A percentile compares a stretch with the other conserved stretches of the same genome.
Conservation (phyloP, 53 echinoderm and acorn worm genomes). For the Arbacia lixula region DNA sequence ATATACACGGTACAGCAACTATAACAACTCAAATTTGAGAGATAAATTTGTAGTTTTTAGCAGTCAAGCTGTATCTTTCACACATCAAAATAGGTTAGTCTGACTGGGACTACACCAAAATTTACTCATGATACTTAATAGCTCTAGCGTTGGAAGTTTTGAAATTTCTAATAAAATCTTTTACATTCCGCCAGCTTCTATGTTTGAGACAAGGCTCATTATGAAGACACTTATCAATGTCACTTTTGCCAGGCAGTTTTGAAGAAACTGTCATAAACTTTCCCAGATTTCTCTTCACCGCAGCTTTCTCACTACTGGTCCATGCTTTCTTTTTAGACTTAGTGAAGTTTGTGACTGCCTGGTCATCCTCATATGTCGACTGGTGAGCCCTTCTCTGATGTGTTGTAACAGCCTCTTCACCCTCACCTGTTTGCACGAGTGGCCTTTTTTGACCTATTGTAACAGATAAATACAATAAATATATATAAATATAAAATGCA, state of each 20-base stretch:
- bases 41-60: no score
- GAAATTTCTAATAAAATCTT: constrained; percentile 60
- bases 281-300: constrained; percentile 51
- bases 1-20: no score
- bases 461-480: no score
- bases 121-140: constrained; percentile 1
- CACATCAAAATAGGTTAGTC: no score
- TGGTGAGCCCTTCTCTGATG: no score
- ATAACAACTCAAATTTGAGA: no score
- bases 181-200: constrained; percentile 57
- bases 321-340: constrained; percentile 54
- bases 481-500: no score
- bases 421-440: no score
- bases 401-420: no score
- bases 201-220: constrained; percentile 52
- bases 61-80: no score
- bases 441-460: no score
- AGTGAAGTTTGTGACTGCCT: not conserved
- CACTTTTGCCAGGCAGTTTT: constrained; percentile 51
- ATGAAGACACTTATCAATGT: constrained; percentile 7
- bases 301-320: constrained; percentile 42
- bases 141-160: constrained; percentile 39
- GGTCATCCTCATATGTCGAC: not conserved
- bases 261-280: constrained; percentile 15
- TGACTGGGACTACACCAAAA: not conserved